Evolutionary conservation across 2,113 vertebrate genomes (phyloP).

Genomic region (Macaca nemestrina): DNA sequence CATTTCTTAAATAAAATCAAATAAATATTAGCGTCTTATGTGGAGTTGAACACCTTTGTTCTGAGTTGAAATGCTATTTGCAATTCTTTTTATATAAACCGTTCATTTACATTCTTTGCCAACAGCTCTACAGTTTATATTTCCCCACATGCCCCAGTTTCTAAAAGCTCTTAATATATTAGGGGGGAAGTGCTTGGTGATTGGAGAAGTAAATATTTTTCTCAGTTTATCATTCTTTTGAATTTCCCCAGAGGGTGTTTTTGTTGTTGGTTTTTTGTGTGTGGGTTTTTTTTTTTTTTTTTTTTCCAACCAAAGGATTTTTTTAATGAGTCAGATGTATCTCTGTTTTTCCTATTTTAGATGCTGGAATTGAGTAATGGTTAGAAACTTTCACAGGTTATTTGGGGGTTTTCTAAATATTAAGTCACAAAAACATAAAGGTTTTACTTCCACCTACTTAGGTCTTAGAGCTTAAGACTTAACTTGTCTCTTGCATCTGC

Average conservation of each 20-base stretch:
- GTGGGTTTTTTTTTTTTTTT: not conserved
- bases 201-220: not conserved
- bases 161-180: not conserved
- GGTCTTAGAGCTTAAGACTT: not conserved
- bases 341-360: not conserved
- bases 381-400: not conserved
- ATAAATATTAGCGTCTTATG: not conserved
- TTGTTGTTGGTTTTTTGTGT: not conserved
- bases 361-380: not conserved
- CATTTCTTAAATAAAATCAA: not conserved
- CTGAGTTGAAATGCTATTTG: not conserved
- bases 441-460: not conserved
- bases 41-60: not conserved
- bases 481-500: not conserved
- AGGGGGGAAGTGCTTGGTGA: not conserved
- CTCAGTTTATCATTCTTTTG: not conserved
- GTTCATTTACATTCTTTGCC: not conserved
- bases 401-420: slow-evolving; percentile 25
- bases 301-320: not conserved
- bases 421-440: not conserved
- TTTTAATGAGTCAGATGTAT: slow-evolving; percentile 9
- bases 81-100: not conserved
- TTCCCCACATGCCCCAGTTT: not conserved
- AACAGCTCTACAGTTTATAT: not conserved
- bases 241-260: slow-evolving; percentile 8